Evolutionary conservation across 1,140 invertebrate genomes (phyloP).

Genomic region (Caerostris extrusa): DNA sequence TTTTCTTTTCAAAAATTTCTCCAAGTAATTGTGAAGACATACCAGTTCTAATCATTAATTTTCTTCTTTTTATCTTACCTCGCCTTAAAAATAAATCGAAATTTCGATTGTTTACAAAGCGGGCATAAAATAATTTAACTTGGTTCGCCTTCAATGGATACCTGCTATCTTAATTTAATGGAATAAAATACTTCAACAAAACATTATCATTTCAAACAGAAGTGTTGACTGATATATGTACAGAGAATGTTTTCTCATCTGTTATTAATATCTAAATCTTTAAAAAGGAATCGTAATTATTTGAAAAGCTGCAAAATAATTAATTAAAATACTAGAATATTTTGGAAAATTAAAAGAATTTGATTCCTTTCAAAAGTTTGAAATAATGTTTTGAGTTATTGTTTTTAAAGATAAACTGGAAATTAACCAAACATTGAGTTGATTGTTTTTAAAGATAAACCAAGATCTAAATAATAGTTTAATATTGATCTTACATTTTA

Average conservation of each 20-base stretch:
- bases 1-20: not conserved
- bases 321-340: not conserved
- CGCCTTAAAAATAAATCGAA: not conserved
- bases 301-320: not conserved
- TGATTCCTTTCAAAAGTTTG: not conserved
- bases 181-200: not conserved
- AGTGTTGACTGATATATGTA: not conserved
- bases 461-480: not conserved
- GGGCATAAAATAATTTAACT: not conserved
- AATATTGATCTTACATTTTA: too few relatives aligned
- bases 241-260: not conserved
- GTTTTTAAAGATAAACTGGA: too few relatives aligned
- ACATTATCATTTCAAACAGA: not conserved
- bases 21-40: not conserved
- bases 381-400: not conserved
- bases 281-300: not conserved
- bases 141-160: not conserved
- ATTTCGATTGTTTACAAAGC: not conserved
- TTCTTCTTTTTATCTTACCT: not conserved
- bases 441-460: not conserved
- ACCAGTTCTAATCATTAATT: conserved; percentile 12
- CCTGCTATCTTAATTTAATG: not conserved
- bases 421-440: not conserved
- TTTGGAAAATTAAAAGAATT: not conserved
- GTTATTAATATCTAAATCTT: not conserved